Base-by-base conservation (phyloP, 1,140 invertebrate species). In the Drosophila miranda region DNA sequence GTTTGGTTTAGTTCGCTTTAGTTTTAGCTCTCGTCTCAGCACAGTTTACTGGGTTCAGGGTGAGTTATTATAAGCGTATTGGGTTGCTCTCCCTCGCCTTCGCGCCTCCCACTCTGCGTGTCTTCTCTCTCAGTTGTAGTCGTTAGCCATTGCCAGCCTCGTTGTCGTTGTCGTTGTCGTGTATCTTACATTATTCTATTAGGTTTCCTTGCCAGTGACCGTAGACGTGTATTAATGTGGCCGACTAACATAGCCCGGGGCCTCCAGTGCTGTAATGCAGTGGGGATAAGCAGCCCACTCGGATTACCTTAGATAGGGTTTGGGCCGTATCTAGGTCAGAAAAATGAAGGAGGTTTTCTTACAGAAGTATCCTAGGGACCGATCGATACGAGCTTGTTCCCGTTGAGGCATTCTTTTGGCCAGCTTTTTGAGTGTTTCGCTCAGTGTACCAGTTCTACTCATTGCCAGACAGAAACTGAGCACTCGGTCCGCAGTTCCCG, bases 21-120 rank as follows among this genome's bases (percentile, higher is more conserved):
- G 82, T 67, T 66, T 66, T 71, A 78, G 44, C 45, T 13, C 51
- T 69, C 58, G 45, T 75, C 62, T 74, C 72, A 79, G 82, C 81
- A 87, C 78, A 86, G 78, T 75, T 87, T 86, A 82, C 82, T 58
- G 78, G 82, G 81, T 86, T 87, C 82, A 86, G 82, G 82, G 82
- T 86, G 78, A 86, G 82, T 86, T 86, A 86, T 86, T 86, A 86
- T 87, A 87, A 88, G 78, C 82, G 75, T 87, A 87, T 87, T 87
- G 82, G 58, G 75, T 87, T 83, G 66, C 78, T 19, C 26, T 52
- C 30, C 48, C 23, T 16, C 16, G 42, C 30, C 48, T n/a, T n/a
- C n/a, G 30, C 46, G 16, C 28, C 1, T 2, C 8, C 50, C 50
- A 30, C 7, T 19, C 19, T 13, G 34, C 13, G 34, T 42, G 59